Base-by-base conservation (phyloP, 2,113 vertebrate genomes). In the Leuciscus idus region DNA sequence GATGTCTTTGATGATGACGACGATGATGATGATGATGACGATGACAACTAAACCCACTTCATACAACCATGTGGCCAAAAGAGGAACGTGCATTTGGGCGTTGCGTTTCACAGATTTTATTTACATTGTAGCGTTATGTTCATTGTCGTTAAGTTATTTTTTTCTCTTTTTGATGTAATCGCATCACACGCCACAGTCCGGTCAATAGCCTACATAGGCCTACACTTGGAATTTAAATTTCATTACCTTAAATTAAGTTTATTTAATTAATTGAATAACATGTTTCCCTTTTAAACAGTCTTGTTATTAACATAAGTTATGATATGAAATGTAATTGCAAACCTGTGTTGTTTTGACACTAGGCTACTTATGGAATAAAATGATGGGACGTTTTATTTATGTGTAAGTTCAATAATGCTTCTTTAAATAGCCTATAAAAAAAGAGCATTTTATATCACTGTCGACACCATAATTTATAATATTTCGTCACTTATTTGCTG, bases 1-100 rank as follows among this genome's bases (percentile, higher is more conserved):
- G 94, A 95, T 11, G 93, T 96, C 86, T 95, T 96, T 79, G 92
- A 95, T 19, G 85, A 89, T 76, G 91, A 93, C 15, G 86, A 88
- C 15, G 86, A 88, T 55, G 92, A 93, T 8, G 79, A 85, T 19
- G 92, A 94, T 87, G 93, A 93, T 3, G 92, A 89, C 8, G 83
- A 89, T 30, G 90, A 93, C 74, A 92, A 94, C 86, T 94, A 80
- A 94, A 89, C 74, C 87, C 80, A 85, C 90, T 43, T 84, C 87
- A 91, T 70, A 92, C 90, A 92, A 91, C 89, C 89, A 73, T 88
- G 92, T 92, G 89, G 88, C 90, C 86, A 88, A 89, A 79, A 28
- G 74, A 87, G 81, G 86, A 85, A 86, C 68, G 78, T 85, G 90
- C 89, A 92, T 39, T 50, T 88, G 68, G 75, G 30, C 17, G 74